These are phyloP conservation scores for Pheucticus melanocephalus DNA, from an alignment of 2,113 vertebrate species.

Conservation along the genomic window DNA sequence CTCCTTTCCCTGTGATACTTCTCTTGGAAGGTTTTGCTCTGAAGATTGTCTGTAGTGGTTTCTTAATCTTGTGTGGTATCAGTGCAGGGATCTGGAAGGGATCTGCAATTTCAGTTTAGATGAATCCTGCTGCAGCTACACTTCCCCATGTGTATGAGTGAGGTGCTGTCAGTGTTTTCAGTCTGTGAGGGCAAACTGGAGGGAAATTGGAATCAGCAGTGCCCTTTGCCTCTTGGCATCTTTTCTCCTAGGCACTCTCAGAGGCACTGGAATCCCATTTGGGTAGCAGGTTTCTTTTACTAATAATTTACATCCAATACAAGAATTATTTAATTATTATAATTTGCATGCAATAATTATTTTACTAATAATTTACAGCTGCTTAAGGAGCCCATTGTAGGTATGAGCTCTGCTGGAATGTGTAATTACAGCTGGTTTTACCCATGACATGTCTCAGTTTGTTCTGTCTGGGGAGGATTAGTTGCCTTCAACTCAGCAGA, in stretches of 20 bases:
- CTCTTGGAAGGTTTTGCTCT: not conserved
- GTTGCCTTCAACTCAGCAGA: not conserved
- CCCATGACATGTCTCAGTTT: not conserved
- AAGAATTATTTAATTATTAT: no score
- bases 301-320: no score
- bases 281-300: not conserved
- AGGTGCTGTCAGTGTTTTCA: not conserved
- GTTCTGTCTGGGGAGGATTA: not conserved
- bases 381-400: not conserved
- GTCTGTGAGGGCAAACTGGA: not conserved
- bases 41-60: not conserved
- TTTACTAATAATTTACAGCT: not conserved
- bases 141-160: accelerated
- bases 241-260: not conserved
- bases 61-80: not conserved
- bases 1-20: not conserved
- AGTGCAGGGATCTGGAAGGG: not conserved
- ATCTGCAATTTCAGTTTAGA: not conserved
- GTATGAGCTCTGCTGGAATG: not conserved
- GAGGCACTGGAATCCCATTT: not conserved
- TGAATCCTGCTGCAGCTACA: not conserved
- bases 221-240: not conserved
- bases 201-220: not conserved
- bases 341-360: no score
- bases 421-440: not conserved